Evolutionary conservation across 2,888 invertebrate species (phyloP).

Genomic region (Caenorhabditis uteleia): DNA sequence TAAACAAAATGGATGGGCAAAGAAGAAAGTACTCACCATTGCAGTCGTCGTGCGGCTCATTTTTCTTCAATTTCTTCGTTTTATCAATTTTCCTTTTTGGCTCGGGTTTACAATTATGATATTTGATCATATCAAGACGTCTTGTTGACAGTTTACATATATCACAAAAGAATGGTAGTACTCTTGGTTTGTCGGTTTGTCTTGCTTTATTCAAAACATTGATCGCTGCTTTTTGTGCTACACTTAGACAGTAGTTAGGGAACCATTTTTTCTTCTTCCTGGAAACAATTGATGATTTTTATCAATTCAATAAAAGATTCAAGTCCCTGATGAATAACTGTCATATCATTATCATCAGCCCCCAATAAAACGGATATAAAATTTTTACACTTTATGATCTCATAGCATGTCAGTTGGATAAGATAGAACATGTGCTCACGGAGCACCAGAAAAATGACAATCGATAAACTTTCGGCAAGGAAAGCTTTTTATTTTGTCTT

Average conservation of each 20-base stretch:
- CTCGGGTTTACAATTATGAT: slow-evolving; percentile 28
- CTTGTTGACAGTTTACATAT: slow-evolving; percentile 18
- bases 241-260: too few species aligned
- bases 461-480: too few species aligned
- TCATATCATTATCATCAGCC: too few species aligned
- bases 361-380: too few species aligned
- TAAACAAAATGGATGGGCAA: not conserved
- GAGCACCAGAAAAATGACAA: not conserved
- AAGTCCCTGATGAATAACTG: too few species aligned
- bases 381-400: too few species aligned
- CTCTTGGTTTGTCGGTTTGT: slow-evolving; percentile 17
- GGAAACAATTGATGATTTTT: too few species aligned
- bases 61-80: slow-evolving; percentile 7
- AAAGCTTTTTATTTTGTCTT: slow-evolving; percentile 10
- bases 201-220: slow-evolving; percentile 22
- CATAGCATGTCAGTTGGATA: too few species aligned
- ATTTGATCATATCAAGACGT: slow-evolving; percentile 1
- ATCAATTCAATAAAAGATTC: too few species aligned
- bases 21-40: not conserved
- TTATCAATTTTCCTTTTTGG: slow-evolving; percentile 12
- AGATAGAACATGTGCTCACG: too few species aligned
- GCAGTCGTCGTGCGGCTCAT: slow-evolving; percentile 10
- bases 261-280: too few species aligned
- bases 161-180: slow-evolving; percentile 30
- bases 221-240: too few species aligned